Evolutionary conservation across 1,140 invertebrate genomes (phyloP), one percentile per base, ranked within the genome.

Genomic region (Cepaea nemoralis): DNA sequence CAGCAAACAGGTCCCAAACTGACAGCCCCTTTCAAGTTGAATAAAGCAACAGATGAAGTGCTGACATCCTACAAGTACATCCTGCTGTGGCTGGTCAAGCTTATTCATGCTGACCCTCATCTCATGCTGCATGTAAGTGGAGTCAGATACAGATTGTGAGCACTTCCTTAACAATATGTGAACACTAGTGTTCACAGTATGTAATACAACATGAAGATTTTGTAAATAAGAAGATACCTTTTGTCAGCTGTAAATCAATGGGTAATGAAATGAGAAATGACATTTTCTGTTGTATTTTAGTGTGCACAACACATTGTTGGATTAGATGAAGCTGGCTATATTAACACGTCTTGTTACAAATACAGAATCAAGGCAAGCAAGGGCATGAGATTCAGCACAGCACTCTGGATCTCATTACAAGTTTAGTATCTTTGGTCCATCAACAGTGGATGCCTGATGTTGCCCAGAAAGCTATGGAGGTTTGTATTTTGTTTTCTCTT

Each of bases 81-180:
- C 2, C 91, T 99, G 3, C 91, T 98, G 42, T 95, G 95, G 92
- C 95, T 99, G 92, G 98, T 99, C 63, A 94, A 96, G 82, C 93
- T 99, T 0, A 97, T 99, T 87, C 97, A 98, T 90, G 97, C 96
- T 0, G 97, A 99, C 93, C 97, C 98, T 2, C 96, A 98, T 93
- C 92, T 99, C 66, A 96, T 99, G 94, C 92, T 99, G 45, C 97
- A 98, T 93, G 96, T 97, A 93, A 94, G 94, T 94, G 69, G 24
- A 31, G 33, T 55, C 8, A 14, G 50, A n/a, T n/a, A n/a, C n/a
- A n/a, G n/a, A n/a, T n/a, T n/a, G n/a, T n/a, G n/a, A n/a, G n/a
- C n/a, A n/a, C n/a, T n/a, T n/a, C n/a, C n/a, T n/a, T n/a, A n/a
- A n/a, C n/a, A n/a, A n/a, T n/a, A n/a, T n/a, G n/a, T n/a, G n/a